A percentile compares a stretch with the other conserved stretches of the same genome.
These are phyloP conservation scores for Apamea epomidion DNA, from an alignment of 2,888 invertebrate genomes.

Conservation along the genomic window DNA sequence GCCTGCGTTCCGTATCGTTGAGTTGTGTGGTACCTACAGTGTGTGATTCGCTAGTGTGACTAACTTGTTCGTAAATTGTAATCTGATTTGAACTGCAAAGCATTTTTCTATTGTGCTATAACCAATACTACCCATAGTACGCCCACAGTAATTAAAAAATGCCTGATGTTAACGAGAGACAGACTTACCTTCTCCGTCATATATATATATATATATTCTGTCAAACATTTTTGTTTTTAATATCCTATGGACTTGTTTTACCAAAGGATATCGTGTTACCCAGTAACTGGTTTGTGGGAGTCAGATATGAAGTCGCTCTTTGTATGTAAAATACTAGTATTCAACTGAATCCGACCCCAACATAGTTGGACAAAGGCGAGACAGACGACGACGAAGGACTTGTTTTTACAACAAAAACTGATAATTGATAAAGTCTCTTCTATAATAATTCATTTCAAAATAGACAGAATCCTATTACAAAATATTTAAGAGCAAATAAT, in stretches of 20 bases:
- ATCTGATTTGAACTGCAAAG: no score
- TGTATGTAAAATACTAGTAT: neutral
- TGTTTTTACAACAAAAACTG: neutral
- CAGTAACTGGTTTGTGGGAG: neutral
- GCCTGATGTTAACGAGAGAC: no score
- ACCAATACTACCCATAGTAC: no score
- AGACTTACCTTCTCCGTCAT: no score
- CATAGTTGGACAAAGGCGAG: neutral
- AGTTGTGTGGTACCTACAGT: no score
- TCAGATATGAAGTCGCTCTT: neutral
- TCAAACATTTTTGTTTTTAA: neutral
- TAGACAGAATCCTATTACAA: neutral
- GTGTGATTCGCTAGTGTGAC: no score
- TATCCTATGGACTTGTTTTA: neutral
- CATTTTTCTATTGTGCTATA: no score
- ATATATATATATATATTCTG: no score
- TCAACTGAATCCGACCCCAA: neutral
- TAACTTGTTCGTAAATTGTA: no score
- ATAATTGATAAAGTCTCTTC: neutral
- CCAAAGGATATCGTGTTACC: neutral
- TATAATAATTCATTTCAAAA: neutral
- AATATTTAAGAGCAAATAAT: constrained; percentile 19
- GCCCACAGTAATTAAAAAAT: no score
- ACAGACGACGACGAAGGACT: neutral
- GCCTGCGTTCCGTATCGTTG: no score